Base-by-base conservation (phyloP, 2,888 invertebrate species). In the Eupithecia insigniata region DNA sequence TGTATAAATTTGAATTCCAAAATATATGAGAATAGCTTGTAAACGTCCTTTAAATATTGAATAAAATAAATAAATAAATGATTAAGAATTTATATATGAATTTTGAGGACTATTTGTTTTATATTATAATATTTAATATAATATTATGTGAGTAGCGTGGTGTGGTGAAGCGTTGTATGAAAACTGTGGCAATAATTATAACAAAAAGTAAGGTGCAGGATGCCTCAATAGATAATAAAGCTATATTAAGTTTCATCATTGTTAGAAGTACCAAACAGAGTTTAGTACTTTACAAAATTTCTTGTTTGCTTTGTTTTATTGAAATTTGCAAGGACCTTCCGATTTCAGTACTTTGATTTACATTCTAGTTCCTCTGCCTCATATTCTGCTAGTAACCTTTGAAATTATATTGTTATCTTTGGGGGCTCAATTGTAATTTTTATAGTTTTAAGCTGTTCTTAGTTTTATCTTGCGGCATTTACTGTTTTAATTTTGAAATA, bases 161-260 rank as follows among this genome's bases (percentile, higher is more conserved):
- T 46, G n/a, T 46, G n/a, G 46, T 51, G 8, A 22, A n/a, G 46
- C 10, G 10, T 22, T 51, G 22, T 51, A 46, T 46, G n/a, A 22
- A 43, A n/a, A 51, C 46, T 26, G 22, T 51, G 22, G 22, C 22
- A 55, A 60, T 58, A 46, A n/a, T 60, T 0, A 60, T 60, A 30
- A 30, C 0, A 30, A 18, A 60, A 30, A 28, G 60, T 61, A 46
- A 22, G 46, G n/a, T 22, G 73, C 73, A 73, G 61, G 22, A 39
- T 70, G 73, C 70, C 73, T 70, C 73, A 73, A 73, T 68, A 65
- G n/a, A 55, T 22, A 43, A 60, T 55, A 39, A 62, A 36, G 18
- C 34, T 67, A 34, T 32, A 70, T 60, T 30, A 30, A 30, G 60
- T 30, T 60, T 60, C 12, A 55, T 55, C 12, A 26, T 46, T 7